phyloP scores from a whole-genome alignment of 2,113 vertebrate genomes.

The Chamaetylas fuelleborni region DNA sequence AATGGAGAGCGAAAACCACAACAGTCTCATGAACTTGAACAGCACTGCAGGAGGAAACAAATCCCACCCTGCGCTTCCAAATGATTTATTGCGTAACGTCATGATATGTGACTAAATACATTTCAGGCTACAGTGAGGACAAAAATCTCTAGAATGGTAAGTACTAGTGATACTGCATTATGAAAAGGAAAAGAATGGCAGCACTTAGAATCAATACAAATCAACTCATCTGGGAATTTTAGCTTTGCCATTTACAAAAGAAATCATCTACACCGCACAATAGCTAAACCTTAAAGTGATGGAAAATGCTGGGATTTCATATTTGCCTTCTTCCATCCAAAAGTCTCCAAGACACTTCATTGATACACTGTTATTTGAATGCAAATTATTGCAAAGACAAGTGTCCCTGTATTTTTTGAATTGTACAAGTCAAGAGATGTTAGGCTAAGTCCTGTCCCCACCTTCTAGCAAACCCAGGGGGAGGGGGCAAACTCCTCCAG shows the following conservation, averaged over 20 bases:
- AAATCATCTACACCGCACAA: slow-evolving; percentile 23
- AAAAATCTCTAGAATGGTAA: slow-evolving; percentile 35
- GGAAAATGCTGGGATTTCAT: slow-evolving; percentile 38
- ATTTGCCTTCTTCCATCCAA: slow-evolving; percentile 63
- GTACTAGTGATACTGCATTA: slow-evolving; percentile 32
- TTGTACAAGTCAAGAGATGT: slow-evolving; percentile 43
- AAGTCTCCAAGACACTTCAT: slow-evolving; percentile 41
- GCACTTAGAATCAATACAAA: slow-evolving; percentile 15
- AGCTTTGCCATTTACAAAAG: background rate
- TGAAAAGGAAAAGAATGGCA: slow-evolving; percentile 39
- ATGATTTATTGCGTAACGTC: slow-evolving; percentile 75
- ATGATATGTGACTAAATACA: slow-evolving; percentile 71
- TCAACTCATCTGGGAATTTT: background rate
- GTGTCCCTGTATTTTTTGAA: slow-evolving; percentile 64
- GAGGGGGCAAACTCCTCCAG: slow-evolving; percentile 70
- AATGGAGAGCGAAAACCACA: slow-evolving; percentile 11
- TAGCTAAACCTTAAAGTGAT: slow-evolving; percentile 20
- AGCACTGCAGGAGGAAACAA: background rate
- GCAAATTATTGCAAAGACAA: slow-evolving; percentile 65
- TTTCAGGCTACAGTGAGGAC: slow-evolving; percentile 64
- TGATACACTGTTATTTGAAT: slow-evolving; percentile 1
- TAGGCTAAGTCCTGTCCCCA: slow-evolving; percentile 75
- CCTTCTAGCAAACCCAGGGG: slow-evolving; percentile 35
- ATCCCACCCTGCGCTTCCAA: slow-evolving; percentile 51
- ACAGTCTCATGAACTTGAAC: slow-evolving; percentile 4